phyloP scores from a whole-genome alignment of 2,797 vertebrate species.

The Girardinus metallicus region DNA sequence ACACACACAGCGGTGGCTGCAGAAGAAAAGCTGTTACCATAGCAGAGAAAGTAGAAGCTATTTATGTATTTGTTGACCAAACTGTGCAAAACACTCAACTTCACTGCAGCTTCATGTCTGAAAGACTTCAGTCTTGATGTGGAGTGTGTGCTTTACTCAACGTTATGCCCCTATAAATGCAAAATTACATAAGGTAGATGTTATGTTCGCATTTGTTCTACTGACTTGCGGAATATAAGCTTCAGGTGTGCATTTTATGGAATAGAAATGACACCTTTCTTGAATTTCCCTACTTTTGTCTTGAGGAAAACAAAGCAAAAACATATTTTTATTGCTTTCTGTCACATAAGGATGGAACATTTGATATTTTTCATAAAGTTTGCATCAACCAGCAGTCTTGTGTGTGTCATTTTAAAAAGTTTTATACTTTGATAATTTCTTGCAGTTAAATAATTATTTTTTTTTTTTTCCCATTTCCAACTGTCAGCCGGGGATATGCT shows the following conservation, averaged over 20 bases:
- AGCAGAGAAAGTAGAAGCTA: slow-evolving; percentile 32
- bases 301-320: slow-evolving; percentile 12
- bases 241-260: background rate
- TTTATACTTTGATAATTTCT: background rate
- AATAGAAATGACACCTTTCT: slow-evolving; percentile 3
- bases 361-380: background rate
- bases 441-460: background rate
- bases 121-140: slow-evolving; percentile 32
- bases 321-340: slow-evolving; percentile 2
- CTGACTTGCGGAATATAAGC: slow-evolving; percentile 4
- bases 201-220: background rate
- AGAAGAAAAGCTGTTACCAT: slow-evolving; percentile 19
- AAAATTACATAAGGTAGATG: slow-evolving; percentile 15
- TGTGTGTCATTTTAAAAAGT: background rate
- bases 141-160: slow-evolving; percentile 13
- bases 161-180: slow-evolving; percentile 20
- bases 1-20: background rate
- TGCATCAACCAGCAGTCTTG: background rate
- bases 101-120: slow-evolving; percentile 14
- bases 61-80: slow-evolving; percentile 27
- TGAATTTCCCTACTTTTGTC: background rate
- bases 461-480: background rate
- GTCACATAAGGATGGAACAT: background rate
- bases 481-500: background rate
- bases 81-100: slow-evolving; percentile 25